Evolutionary conservation across 2,888 invertebrate species (phyloP), one percentile per base, ranked within the genome.

Genomic region (Dichetophora obliterata): DNA sequence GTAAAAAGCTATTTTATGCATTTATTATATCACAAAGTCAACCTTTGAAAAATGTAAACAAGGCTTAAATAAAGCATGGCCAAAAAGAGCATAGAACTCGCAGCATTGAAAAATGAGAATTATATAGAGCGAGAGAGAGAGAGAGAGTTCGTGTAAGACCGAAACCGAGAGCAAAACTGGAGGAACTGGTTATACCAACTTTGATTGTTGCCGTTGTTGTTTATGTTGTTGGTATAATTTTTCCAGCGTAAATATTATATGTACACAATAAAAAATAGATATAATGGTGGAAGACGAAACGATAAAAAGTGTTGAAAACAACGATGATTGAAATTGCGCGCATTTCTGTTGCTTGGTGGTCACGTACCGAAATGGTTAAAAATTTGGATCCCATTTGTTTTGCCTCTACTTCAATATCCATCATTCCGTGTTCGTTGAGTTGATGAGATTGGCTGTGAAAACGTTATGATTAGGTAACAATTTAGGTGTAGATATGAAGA

Each of bases 301-400:
- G 50, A 66, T n/a, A 37, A 43, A 54, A 74, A 77, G 80, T 81
- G 81, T 74, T 83, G 81, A 83, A 81, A 81, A 83, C 84, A 85
- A 82, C 83, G 80, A 83, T 24, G 71, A 34, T 71, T 77, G 84
- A 84, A 84, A 84, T 85, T 84, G 84, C 84, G 85, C 85, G 85
- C 83, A 82, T 84, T 84, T 85, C 81, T 83, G 77, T 8, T 68
- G 68, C 68, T 74, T 50, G 68, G 37, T 83, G 85, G 85, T 85
- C 85, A 84, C 84, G 84, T 84, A 83, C 81, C 76, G 81, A 79
- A 82, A 82, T 82, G 76, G 79, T 78, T 79, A 81, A 82, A 83
- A 81, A 80, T 81, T 78, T 82, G 84, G 75, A 54, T 57, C 52
- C 24, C 52, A 74, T 57, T 71, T 59, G 34, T 57, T 37, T 71